phyloP scores from a whole-genome alignment of 1,140 invertebrate genomes.

The Bombus terrestris region DNA sequence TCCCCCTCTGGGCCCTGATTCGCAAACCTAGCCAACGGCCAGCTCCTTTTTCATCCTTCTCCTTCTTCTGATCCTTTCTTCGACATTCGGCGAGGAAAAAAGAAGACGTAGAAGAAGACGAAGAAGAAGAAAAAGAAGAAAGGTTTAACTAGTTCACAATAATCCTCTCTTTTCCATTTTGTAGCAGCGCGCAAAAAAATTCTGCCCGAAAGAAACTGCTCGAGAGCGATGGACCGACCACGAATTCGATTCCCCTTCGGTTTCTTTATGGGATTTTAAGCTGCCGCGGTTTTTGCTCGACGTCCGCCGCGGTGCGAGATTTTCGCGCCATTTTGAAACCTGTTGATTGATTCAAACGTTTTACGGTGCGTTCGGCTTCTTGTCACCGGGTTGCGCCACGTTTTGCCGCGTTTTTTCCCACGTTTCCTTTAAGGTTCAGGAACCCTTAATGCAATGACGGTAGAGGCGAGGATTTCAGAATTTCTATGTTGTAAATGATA shows the following conservation, averaged over 20 bases:
- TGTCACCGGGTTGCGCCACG: background rate
- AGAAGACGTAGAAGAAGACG: no score
- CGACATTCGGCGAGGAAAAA: background rate
- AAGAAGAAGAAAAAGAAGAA: background rate
- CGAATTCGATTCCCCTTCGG: constrained; percentile 1
- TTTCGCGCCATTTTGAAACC: constrained; percentile 23
- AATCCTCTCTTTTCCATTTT: constrained; percentile 19
- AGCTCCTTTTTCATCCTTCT: constrained; percentile 19
- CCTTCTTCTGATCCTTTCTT: background rate
- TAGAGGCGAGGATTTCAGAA: no score
- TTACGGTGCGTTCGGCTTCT: background rate
- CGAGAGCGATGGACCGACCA: background rate
- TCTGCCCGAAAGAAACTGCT: background rate
- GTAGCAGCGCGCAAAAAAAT: constrained; percentile 10
- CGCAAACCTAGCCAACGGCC: constrained; percentile 10
- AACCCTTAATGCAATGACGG: background rate
- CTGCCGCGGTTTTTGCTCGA: constrained; percentile 17
- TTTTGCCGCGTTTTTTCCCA: background rate
- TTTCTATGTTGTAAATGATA: no score
- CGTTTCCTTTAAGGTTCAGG: background rate
- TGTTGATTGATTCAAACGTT: constrained; percentile 23
- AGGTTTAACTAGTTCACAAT: constrained; percentile 21
- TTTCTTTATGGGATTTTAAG: constrained; percentile 50
- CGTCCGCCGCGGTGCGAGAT: constrained; percentile 9
- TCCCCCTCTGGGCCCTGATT: constrained; percentile 29